These are phyloP conservation scores for Myotis myotis DNA, from an alignment of 2,797 vertebrate species.

Conservation along the genomic window DNA sequence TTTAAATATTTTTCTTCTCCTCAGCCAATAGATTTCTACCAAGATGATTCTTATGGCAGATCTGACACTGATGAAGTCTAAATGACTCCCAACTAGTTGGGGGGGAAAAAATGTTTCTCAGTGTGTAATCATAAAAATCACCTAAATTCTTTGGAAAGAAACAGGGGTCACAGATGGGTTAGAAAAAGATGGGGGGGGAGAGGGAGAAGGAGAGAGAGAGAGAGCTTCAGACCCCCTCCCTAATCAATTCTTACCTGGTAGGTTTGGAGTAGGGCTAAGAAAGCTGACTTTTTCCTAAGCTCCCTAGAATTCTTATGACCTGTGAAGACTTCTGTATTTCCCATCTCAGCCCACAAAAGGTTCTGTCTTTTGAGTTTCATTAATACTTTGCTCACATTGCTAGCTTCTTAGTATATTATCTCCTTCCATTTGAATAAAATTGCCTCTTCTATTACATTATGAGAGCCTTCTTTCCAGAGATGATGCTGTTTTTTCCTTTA, in stretches of 20 bases:
- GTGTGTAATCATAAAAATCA: not conserved
- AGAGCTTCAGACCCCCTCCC: not conserved
- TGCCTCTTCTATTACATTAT: not conserved
- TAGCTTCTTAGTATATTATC: not conserved
- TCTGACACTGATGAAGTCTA: not conserved
- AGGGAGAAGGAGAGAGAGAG: fast-evolving
- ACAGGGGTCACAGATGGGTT: fast-evolving
- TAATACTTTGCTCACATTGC: not conserved
- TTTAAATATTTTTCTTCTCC: not conserved
- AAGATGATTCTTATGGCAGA: not conserved
- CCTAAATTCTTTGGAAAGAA: not conserved
- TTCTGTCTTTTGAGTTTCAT: not conserved
- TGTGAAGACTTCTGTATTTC: not conserved
- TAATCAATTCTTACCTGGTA: not conserved
- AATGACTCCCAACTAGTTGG: not conserved
- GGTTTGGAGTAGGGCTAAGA: not conserved
- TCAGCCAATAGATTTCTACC: not conserved
- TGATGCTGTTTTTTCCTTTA: not conserved
- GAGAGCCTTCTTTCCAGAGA: not conserved
- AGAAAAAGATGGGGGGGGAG: fast-evolving
- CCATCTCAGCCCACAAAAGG: not conserved
- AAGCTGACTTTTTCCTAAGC: not conserved
- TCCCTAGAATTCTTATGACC: not conserved
- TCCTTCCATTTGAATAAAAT: not conserved
- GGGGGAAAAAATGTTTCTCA: not conserved